Evolutionary conservation across 2,113 vertebrate species (phyloP).

Genomic region (Lanius ludovicianus): DNA sequence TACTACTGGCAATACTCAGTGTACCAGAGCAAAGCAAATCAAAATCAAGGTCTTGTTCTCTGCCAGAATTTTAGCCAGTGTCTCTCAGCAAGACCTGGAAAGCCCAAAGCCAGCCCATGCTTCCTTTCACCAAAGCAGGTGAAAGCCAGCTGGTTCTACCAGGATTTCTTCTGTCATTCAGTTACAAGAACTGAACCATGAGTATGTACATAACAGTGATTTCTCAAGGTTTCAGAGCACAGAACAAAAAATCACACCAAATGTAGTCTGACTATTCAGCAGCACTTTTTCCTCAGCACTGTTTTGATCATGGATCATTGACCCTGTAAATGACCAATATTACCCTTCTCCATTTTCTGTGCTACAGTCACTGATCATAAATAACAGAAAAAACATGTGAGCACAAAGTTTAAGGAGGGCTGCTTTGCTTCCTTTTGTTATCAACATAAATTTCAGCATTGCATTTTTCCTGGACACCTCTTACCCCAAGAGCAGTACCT

Average conservation of each 20-base stretch:
- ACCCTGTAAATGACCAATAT: background rate
- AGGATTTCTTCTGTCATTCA: background rate
- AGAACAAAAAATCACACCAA: background rate
- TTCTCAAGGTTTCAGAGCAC: background rate
- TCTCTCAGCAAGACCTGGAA: background rate
- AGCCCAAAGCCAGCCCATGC: background rate
- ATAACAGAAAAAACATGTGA: background rate
- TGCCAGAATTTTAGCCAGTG: background rate
- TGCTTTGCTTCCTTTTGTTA: background rate
- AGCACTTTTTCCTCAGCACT: background rate
- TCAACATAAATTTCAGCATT: background rate
- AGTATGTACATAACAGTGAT: fast-evolving
- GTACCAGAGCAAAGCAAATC: background rate
- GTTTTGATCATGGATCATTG: background rate
- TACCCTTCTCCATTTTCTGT: background rate
- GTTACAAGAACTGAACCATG: background rate
- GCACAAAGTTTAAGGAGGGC: background rate
- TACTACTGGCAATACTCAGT: background rate
- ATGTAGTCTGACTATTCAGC: background rate
- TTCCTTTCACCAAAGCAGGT: background rate
- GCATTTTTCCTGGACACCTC: background rate
- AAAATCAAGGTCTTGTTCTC: background rate
- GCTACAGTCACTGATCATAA: background rate
- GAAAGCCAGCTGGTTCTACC: background rate
- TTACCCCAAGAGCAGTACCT: background rate